phyloP scores from a whole-genome alignment of 2,113 vertebrate genomes.

The Pollachius pollachius region DNA sequence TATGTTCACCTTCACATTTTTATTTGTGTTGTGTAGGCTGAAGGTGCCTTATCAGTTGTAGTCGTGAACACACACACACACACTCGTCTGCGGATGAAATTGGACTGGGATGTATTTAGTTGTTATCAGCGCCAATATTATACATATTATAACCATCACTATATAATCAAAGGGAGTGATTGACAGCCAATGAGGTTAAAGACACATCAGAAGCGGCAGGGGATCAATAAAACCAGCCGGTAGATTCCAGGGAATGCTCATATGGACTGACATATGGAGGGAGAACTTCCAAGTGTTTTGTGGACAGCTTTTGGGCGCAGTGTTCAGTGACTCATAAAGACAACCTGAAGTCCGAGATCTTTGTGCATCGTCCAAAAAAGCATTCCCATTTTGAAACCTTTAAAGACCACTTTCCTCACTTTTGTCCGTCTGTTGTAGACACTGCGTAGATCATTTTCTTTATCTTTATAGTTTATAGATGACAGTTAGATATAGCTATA shows the following conservation, averaged over 20 bases:
- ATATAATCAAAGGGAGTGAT: constrained; percentile 11
- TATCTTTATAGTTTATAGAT: no score
- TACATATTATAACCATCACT: no score
- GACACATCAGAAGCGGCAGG: constrained; percentile 13
- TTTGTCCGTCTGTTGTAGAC: not conserved
- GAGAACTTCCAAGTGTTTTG: constrained; percentile 2
- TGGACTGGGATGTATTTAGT: not conserved
- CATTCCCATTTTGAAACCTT: constrained; percentile 47
- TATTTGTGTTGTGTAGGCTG: not conserved
- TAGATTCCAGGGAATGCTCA: not conserved
- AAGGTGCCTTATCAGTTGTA: no score
- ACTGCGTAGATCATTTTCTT: no score
- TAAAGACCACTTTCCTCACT: constrained; percentile 39
- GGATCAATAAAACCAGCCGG: not conserved
- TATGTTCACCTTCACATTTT: not conserved
- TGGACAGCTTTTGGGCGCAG: constrained; percentile 20
- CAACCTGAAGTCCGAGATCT: constrained; percentile 19
- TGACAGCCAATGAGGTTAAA: constrained; percentile 3
- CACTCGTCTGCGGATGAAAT: constrained; percentile 38
- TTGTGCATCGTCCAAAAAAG: constrained; percentile 29
- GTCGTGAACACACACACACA: no score
- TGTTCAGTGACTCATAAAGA: constrained; percentile 26
- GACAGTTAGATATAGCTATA: no score
- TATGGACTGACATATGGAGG: constrained; percentile 4
- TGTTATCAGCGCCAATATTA: not conserved